Base-by-base conservation (phyloP, 2,113 vertebrate genomes). In the Menidia beryllina region DNA sequence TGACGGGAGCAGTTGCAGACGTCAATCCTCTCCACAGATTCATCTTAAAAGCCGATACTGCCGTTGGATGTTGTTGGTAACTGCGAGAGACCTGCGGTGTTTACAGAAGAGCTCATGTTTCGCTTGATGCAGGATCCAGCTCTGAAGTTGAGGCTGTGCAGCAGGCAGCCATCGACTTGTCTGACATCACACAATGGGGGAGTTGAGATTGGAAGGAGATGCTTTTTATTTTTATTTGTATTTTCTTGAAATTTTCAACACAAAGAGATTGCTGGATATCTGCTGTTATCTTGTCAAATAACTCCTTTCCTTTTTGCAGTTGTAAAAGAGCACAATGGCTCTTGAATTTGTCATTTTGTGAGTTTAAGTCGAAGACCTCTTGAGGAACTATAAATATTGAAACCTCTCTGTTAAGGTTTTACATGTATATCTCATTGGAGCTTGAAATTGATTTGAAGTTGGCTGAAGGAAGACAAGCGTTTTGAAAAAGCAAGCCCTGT, bases 361-460 rank as follows among this genome's bases (percentile, higher is more conserved):
- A 68, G 77, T 77, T 83, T 79, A 83, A 87, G 79, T 70, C 69
- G 81, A 81, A 67, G 83, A 83, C 79, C 81, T 83, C 72, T 82
- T 51, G 81, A 79, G 79, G 72, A 58, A 73, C 75, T 81, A 79
- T 90, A 88, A 91, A 90, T 92, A 90, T 90, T 90, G 88, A 90
- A 90, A 72, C 70, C 67, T 80, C 68, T 77, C 72, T 61, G 81
- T 89, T 88, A 83, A 77, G 51, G 62, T 83, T 88, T 91, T 87
- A 89, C 86, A 91, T 82, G 81, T 81, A 87, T 80, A 81, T 91
- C 86, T 93, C 89, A 90, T 89, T 89, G 92, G 92, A 90, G 91
- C 90, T 82, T 93, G 90, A 91, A 91, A 91, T 92, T 90, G 92
- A 93, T 91, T 90, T 91, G 85, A 91, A 88, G 86, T 88, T 80